Evolutionary conservation across 53 echinoderm and acorn worm genomes (phyloP).

Genomic region (Paracentrotus lividus): DNA sequence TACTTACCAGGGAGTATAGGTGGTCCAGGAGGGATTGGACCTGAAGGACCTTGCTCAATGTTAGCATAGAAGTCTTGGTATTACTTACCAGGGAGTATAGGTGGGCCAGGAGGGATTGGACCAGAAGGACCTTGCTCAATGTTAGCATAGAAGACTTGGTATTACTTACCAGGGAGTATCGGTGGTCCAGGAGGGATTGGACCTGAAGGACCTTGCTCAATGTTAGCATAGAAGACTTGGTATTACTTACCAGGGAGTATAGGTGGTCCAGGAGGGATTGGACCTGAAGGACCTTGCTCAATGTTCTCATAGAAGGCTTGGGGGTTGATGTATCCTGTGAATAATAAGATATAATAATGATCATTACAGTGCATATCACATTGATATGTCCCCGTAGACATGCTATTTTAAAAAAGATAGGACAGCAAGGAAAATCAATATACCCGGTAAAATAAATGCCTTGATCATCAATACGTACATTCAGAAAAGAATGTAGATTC

Average conservation of each 20-base stretch:
- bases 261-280: conserved; percentile 45
- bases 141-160: background rate
- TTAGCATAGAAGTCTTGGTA: background rate
- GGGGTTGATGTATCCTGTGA: conserved; percentile 1
- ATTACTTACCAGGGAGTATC: background rate
- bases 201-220: conserved; percentile 3
- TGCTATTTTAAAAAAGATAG: no score
- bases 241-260: conserved; percentile 9
- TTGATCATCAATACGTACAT: no score
- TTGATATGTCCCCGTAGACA: no score
- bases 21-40: conserved; percentile 46
- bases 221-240: conserved; percentile 30
- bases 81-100: background rate
- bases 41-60: background rate
- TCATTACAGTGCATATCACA: no score
- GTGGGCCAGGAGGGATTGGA: conserved; percentile 50
- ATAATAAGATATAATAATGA: no score
- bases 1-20: conserved; percentile 14
- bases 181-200: conserved; percentile 51
- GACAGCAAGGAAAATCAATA: no score
- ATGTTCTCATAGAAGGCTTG: background rate
- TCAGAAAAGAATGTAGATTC: no score
- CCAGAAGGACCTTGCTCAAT: conserved; percentile 7
- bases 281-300: conserved; percentile 3
- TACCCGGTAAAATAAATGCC: no score